phyloP scores from a whole-genome alignment of 2,797 vertebrate genomes.

The Brachymystax lenok region DNA sequence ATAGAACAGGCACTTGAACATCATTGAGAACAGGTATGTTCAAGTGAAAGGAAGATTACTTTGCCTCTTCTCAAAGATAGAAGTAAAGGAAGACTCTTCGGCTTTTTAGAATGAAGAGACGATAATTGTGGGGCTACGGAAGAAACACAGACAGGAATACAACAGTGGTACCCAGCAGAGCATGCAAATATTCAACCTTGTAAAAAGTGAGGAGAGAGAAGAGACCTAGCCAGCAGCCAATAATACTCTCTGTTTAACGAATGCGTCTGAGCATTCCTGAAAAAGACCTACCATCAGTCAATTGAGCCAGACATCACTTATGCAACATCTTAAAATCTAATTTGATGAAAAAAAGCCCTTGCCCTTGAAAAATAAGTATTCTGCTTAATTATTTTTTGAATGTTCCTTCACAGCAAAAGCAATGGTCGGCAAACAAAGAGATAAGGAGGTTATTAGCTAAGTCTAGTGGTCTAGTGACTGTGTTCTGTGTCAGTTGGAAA shows the following conservation, averaged over 20 bases:
- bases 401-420: neutral
- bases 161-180: neutral
- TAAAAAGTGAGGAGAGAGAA: neutral
- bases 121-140: neutral
- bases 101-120: slow-evolving; percentile 1
- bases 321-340: neutral
- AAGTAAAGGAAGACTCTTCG: slow-evolving; percentile 13
- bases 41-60: slow-evolving; percentile 27
- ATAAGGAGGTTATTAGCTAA: neutral
- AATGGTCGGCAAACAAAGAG: neutral
- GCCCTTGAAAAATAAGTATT: neutral
- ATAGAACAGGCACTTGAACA: neutral
- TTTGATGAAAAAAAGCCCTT: neutral
- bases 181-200: slow-evolving; percentile 6
- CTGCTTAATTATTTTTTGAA: neutral
- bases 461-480: neutral
- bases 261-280: neutral
- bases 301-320: neutral
- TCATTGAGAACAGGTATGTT: neutral
- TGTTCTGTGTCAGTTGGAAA: neutral
- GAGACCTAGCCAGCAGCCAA: slow-evolving; percentile 49
- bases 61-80: slow-evolving; percentile 19
- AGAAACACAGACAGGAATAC: neutral
- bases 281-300: neutral
- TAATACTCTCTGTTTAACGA: neutral